Conservation (phyloP, 2,888 invertebrate species). For the Thymelicus sylvestris region DNA sequence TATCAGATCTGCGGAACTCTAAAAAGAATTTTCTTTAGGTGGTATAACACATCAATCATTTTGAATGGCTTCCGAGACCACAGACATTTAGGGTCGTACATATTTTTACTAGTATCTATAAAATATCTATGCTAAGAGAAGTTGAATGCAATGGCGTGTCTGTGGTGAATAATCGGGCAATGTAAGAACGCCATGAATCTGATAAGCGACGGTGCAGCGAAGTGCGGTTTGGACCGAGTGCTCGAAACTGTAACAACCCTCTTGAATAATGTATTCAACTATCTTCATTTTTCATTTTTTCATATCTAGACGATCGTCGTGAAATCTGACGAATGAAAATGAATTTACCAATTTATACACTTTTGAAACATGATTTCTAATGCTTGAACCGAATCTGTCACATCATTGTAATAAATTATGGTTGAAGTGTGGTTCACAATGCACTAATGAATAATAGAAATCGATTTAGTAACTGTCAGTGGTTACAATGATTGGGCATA, state of each 20-base stretch:
- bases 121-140: too few relatives aligned
- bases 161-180: conserved; percentile 9
- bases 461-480: too few relatives aligned
- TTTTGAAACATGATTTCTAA: too few relatives aligned
- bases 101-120: too few relatives aligned
- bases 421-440: too few relatives aligned
- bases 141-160: background rate
- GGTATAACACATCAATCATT: background rate
- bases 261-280: conserved; percentile 63
- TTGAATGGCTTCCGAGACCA: background rate
- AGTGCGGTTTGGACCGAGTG: conserved; percentile 37
- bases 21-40: background rate
- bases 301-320: conserved; percentile 5
- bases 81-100: background rate
- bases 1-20: too few relatives aligned
- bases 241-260: conserved; percentile 56
- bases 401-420: too few relatives aligned
- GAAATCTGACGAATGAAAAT: background rate
- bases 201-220: conserved; percentile 49
- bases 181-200: conserved; percentile 48
- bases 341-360: background rate
- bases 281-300: conserved; percentile 28
- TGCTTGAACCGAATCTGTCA: too few relatives aligned
- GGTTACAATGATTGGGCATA: too few relatives aligned
- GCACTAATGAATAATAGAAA: too few relatives aligned